Percentiles rank a stretch among this genome's conserved stretches.
Conservation (phyloP, 2,797 vertebrate species). For the Melanogrammus aeglefinus region DNA sequence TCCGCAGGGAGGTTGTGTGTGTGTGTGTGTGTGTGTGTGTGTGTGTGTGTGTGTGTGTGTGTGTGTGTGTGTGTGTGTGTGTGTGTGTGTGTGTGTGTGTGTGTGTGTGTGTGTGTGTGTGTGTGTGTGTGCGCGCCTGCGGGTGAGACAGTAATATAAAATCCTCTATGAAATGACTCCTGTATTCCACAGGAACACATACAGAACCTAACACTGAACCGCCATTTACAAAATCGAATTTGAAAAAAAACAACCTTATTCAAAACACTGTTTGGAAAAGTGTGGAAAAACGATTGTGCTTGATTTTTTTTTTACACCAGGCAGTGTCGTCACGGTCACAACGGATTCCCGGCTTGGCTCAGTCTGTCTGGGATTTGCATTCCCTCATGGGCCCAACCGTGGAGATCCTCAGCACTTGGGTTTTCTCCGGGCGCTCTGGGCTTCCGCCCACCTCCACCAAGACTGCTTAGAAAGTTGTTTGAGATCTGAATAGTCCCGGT, state of each 20-base stretch:
- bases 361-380: background rate
- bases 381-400: background rate
- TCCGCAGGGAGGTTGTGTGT: background rate
- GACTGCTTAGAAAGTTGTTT: background rate
- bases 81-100: background rate
- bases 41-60: background rate
- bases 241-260: no score
- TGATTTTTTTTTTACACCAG: background rate
- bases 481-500: background rate
- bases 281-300: no score
- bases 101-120: background rate
- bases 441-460: background rate
- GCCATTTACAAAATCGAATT: no score
- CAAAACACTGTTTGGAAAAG: background rate
- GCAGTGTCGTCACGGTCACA: background rate
- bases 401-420: background rate
- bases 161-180: no score
- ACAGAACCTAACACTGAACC: no score
- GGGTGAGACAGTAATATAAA: no score
- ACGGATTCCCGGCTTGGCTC: background rate
- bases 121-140: background rate
- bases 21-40: background rate
- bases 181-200: no score
- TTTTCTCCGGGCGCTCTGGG: background rate
- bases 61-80: background rate